A percentile compares a stretch with the other conserved stretches of the same genome.
Evolutionary conservation across 2,797 vertebrate genomes (phyloP).

Genomic region (Uromys caudimaculatus): DNA sequence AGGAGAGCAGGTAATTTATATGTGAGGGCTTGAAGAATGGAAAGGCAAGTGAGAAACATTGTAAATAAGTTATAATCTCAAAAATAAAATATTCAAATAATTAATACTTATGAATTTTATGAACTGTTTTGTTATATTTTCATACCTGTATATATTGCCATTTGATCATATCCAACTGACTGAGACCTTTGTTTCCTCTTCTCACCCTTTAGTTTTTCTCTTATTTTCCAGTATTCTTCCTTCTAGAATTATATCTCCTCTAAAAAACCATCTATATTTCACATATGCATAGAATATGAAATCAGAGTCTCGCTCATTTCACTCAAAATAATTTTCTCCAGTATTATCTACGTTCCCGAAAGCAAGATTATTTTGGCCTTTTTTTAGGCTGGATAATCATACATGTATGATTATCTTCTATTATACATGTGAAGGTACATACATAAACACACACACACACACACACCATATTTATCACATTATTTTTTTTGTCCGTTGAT

Average conservation of each 20-base stretch:
- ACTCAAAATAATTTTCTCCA: neutral
- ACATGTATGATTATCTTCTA: too few relatives aligned
- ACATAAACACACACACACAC: too few relatives aligned
- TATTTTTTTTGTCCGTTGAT: neutral
- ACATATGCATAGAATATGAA: neutral
- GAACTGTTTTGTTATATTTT: neutral
- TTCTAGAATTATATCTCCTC: neutral
- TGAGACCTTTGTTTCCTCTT: neutral
- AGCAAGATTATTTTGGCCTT: neutral
- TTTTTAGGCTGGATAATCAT: neutral
- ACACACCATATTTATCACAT: neutral
- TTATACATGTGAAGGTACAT: neutral
- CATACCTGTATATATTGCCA: neutral
- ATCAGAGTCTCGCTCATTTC: neutral
- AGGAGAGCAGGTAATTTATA: neutral
- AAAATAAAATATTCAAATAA: neutral
- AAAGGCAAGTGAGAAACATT: neutral
- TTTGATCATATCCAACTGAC: neutral
- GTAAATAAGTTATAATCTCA: neutral
- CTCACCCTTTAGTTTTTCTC: neutral
- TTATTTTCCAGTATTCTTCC: neutral
- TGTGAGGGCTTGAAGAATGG: neutral
- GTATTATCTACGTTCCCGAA: neutral
- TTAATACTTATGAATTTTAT: neutral
- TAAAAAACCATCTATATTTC: neutral